These are phyloP conservation scores for Loris lydekkerianus DNA, from an alignment of 2,797 vertebrate genomes.

Conservation along the genomic window DNA sequence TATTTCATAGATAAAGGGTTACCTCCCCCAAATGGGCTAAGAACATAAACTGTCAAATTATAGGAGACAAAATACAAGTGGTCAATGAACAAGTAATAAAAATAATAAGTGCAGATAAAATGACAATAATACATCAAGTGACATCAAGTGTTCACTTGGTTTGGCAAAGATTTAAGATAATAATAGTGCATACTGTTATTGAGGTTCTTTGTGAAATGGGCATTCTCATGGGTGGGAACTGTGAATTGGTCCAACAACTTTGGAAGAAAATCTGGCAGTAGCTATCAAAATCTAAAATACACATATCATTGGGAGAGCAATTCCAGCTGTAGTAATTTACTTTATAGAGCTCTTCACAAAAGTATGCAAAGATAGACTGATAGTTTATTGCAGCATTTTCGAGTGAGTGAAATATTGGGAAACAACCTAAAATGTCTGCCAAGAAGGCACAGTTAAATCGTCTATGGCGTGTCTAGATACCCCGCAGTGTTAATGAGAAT, in stretches of 20 bases:
- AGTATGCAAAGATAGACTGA: neutral
- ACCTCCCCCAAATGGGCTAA: neutral
- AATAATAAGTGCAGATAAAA: neutral
- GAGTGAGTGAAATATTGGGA: neutral
- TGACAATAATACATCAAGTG: neutral
- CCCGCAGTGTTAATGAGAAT: neutral
- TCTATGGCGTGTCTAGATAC: fast-evolving
- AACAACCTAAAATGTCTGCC: neutral
- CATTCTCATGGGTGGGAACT: neutral
- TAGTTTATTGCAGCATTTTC: neutral
- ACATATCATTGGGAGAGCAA: neutral
- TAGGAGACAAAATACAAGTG: neutral
- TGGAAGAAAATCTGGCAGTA: neutral
- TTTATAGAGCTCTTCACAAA: slow-evolving; percentile 40
- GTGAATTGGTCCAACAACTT: neutral
- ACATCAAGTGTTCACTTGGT: neutral
- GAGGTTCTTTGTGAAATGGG: neutral
- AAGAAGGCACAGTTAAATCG: neutral
- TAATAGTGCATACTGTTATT: fast-evolving
- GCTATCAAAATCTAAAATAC: slow-evolving; percentile 48
- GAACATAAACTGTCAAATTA: neutral
- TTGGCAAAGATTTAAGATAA: neutral
- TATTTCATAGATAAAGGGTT: neutral
- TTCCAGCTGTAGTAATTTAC: slow-evolving; percentile 9
- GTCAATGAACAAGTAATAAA: neutral